A percentile compares a stretch with the other conserved stretches of the same genome.
Conservation (phyloP, 2,797 vertebrate genomes). For the Cuculus canorus region DNA sequence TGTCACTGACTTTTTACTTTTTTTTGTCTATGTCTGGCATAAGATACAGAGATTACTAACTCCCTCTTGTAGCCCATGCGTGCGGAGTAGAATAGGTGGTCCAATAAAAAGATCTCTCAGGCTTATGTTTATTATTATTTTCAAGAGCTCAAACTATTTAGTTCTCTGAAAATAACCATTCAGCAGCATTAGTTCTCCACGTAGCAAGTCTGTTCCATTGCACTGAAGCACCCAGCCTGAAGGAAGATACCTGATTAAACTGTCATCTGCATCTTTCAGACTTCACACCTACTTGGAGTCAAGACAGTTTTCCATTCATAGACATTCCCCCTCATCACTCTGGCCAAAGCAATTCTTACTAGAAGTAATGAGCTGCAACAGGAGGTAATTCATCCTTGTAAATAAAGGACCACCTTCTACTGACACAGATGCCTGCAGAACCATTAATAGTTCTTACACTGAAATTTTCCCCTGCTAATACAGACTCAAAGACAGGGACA, state of each 20-base stretch:
- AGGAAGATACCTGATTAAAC: slow-evolving; percentile 2
- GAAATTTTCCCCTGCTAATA: slow-evolving; percentile 51
- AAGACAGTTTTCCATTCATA: slow-evolving; percentile 52
- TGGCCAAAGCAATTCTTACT: slow-evolving; percentile 47
- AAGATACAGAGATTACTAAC: not conserved
- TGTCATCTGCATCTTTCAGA: slow-evolving; percentile 45
- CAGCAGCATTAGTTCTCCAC: not conserved
- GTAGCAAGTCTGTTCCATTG: not conserved
- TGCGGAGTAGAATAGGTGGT: not conserved
- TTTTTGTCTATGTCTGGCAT: not conserved
- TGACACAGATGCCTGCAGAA: slow-evolving; percentile 43
- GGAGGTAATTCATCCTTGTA: slow-evolving; percentile 53
- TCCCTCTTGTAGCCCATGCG: not conserved
- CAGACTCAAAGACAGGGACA: not conserved
- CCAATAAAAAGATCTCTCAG: not conserved
- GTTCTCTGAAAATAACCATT: not conserved
- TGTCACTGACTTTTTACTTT: not conserved
- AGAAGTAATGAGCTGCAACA: slow-evolving; percentile 41
- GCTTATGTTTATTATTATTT: slow-evolving; percentile 14
- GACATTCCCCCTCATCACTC: not conserved
- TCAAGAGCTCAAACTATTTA: not conserved
- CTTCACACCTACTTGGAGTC: slow-evolving; percentile 59
- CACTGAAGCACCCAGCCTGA: not conserved
- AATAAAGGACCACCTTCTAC: slow-evolving; percentile 46
- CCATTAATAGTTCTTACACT: slow-evolving; percentile 16